Percentiles rank a stretch among this genome's conserved stretches.
These are phyloP conservation scores for Tigriopus californicus DNA, from an alignment of 2,888 invertebrate genomes.

Conservation along the genomic window DNA sequence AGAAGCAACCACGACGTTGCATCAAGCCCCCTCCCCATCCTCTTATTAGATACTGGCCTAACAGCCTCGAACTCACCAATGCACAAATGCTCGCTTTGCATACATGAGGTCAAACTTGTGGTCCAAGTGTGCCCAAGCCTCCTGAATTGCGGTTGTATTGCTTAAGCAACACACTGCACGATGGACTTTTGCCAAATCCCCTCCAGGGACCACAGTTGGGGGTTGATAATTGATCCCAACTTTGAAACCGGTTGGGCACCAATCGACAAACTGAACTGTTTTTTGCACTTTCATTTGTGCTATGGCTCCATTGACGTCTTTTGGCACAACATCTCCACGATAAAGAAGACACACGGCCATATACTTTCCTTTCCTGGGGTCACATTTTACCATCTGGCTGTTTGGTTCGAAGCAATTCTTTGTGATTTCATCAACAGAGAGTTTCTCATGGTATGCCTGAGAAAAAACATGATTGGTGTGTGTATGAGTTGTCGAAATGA, in stretches of 20 bases:
- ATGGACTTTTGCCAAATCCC: slow-evolving; percentile 31
- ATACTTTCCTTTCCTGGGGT: slow-evolving; percentile 26
- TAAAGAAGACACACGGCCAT: slow-evolving; percentile 33
- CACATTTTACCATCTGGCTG: slow-evolving; percentile 23
- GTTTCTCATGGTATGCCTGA: slow-evolving; percentile 21
- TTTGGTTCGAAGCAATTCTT: slow-evolving; percentile 24
- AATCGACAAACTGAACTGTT: slow-evolving; percentile 36
- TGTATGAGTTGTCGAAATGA: no score
- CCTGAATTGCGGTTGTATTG: slow-evolving; percentile 75
- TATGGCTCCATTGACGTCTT: slow-evolving; percentile 28
- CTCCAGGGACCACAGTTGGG: slow-evolving; percentile 33
- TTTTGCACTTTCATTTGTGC: slow-evolving; percentile 31
- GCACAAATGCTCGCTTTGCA: slow-evolving; percentile 63
- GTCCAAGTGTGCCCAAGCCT: slow-evolving; percentile 60
- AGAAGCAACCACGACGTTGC: no score
- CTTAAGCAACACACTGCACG: slow-evolving; percentile 41
- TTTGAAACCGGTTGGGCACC: slow-evolving; percentile 69
- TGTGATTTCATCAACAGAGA: slow-evolving; percentile 28
- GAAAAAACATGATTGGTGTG: no score
- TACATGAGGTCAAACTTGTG: slow-evolving; percentile 65
- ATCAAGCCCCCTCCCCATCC: no score
- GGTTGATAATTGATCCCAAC: slow-evolving; percentile 32
- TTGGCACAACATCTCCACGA: slow-evolving; percentile 34
- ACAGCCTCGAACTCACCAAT: no score
- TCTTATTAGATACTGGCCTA: no score